Base-by-base conservation (phyloP, 1,140 invertebrate species). In the Aricia agestis region DNA sequence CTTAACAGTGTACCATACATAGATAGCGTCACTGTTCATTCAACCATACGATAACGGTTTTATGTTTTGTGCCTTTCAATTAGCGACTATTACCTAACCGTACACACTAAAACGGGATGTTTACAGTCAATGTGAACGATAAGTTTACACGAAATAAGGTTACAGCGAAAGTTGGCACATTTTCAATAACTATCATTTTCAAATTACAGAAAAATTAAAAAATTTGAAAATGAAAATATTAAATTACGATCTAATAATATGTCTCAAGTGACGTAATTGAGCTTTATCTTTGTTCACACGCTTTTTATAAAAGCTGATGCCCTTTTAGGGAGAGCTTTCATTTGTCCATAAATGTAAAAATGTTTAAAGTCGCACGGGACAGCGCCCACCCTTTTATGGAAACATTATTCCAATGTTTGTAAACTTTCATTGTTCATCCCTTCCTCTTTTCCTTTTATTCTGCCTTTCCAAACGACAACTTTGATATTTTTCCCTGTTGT, bases 1-100 rank as follows among this genome's bases (percentile, higher is more conserved):
- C 45, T 52, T 52, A 52, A 63, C 59, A 11, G 17, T 11, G 17
- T 25, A 25, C 59, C 59, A 63, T 3, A 19, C 17, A 63, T 59
- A 59, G 58, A 59, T 59, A 59, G 58, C 45, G 45, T 52, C 45
- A 52, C 59, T 63, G 59, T 63, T 63, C 59, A 63, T 63, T 63
- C 59, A 63, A 63, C 59, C 59, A 19, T 18, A 18, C 59, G 59
- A 63, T 63, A 63, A 63, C 59, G 59, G 59, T 63, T 63, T 63
- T 63, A 19, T 19, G 18, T 63, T 59, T 17, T 18, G 59, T 19
- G 59, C 11, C 59, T 63, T 63, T 63, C 59, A 25, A 19, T 63
- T 63, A 63, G 19, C 59, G 19, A 19, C 59, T 63, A 25, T 63
- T 63, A 19, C 59, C 59, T 25, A 63, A 63, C 59, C 59, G 58